Conservation (phyloP, 2,797 vertebrate species). For the Manis pentadactyla region DNA sequence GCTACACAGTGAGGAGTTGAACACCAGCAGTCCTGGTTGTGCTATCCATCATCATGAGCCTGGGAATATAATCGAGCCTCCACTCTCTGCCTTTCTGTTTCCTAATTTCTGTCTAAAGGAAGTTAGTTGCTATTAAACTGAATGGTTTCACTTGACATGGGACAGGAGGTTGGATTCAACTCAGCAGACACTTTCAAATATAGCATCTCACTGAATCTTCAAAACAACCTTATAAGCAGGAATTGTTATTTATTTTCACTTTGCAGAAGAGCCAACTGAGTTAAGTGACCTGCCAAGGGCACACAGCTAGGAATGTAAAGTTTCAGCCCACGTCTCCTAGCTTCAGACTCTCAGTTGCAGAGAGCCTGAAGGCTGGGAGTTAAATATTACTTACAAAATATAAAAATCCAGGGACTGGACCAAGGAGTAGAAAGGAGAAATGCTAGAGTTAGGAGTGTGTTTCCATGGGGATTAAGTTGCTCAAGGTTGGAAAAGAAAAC, state of each 20-base stretch:
- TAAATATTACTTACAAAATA: slow-evolving; percentile 48
- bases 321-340: neutral
- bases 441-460: neutral
- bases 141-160: slow-evolving; percentile 29
- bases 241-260: slow-evolving; percentile 53
- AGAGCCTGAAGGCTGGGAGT: neutral
- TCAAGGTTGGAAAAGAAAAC: slow-evolving; percentile 16
- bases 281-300: slow-evolving; percentile 22
- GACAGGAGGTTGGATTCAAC: slow-evolving; percentile 39
- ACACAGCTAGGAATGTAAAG: neutral
- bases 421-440: neutral
- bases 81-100: slow-evolving; percentile 15
- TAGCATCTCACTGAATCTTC: slow-evolving; percentile 15
- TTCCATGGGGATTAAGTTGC: neutral
- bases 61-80: slow-evolving; percentile 34
- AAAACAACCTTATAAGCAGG: slow-evolving; percentile 24
- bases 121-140: slow-evolving; percentile 38
- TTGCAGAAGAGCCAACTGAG: slow-evolving; percentile 4
- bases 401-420: neutral
- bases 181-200: slow-evolving; percentile 14
- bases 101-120: slow-evolving; percentile 45
- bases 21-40: slow-evolving; percentile 40
- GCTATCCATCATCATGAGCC: slow-evolving; percentile 47
- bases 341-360: neutral
- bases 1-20: neutral